These are phyloP conservation scores for Heliothis peltigera DNA, from an alignment of 2,888 invertebrate genomes.

Conservation along the genomic window DNA sequence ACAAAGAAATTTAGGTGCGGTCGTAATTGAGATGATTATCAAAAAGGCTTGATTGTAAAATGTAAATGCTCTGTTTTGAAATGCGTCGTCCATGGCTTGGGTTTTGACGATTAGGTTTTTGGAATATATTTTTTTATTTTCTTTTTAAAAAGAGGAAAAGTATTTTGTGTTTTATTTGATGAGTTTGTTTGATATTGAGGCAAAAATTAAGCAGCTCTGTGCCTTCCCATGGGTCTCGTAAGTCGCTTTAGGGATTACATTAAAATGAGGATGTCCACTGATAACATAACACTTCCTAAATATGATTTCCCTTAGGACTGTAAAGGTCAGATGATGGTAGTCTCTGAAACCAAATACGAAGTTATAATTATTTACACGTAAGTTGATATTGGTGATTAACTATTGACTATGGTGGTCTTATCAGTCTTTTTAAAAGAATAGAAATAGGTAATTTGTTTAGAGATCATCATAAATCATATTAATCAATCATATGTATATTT, in stretches of 20 bases:
- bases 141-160: constrained; percentile 24
- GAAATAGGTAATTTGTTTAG: background rate
- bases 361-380: background rate
- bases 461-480: too few relatives aligned
- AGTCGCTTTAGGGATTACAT: constrained; percentile 40
- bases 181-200: constrained; percentile 7
- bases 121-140: constrained; percentile 27
- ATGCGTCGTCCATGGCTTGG: constrained; percentile 22
- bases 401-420: background rate
- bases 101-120: constrained; percentile 42
- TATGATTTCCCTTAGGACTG: constrained; percentile 36
- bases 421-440: background rate
- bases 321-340: constrained; percentile 12
- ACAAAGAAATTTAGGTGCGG: constrained; percentile 58
- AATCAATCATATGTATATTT: too few relatives aligned
- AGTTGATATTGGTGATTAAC: background rate
- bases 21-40: constrained; percentile 61
- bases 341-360: constrained; percentile 12
- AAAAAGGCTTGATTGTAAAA: constrained; percentile 61
- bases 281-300: constrained; percentile 30
- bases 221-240: constrained; percentile 37
- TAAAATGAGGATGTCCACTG: constrained; percentile 26
- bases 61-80: constrained; percentile 53
- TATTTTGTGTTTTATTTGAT: constrained; percentile 9
- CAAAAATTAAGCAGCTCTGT: background rate